Evolutionary conservation across 2,888 invertebrate genomes (phyloP).

Genomic region (Agapostemon virescens): DNA sequence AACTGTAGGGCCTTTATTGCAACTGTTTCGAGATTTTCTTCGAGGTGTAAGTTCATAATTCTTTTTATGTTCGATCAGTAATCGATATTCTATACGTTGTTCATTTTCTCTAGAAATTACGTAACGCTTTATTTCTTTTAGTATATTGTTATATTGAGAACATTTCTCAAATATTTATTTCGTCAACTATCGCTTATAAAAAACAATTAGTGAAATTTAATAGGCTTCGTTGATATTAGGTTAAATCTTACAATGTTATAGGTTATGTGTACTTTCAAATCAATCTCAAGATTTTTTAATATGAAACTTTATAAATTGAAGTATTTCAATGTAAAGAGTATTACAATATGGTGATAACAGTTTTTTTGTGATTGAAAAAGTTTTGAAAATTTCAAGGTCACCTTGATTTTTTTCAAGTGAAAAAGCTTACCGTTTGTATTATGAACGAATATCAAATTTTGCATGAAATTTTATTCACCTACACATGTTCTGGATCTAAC

Average conservation of each 20-base stretch:
- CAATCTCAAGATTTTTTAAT: neutral
- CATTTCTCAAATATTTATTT: neutral
- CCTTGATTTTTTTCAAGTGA: too few relatives aligned
- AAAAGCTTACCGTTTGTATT: too few relatives aligned
- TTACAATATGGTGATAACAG: too few relatives aligned
- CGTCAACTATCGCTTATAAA: neutral
- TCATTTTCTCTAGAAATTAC: conserved; percentile 34
- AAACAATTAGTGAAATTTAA: neutral
- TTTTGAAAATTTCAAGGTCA: too few relatives aligned
- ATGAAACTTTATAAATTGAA: too few relatives aligned
- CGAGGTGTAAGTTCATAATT: conserved; percentile 67
- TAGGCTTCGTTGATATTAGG: neutral
- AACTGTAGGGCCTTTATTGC: conserved; percentile 53
- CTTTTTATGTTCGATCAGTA: neutral
- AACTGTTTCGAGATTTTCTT: conserved; percentile 40
- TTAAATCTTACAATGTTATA: neutral
- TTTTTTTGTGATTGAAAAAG: too few relatives aligned
- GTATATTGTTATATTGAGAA: neutral
- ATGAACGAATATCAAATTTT: too few relatives aligned
- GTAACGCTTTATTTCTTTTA: conserved; percentile 7
- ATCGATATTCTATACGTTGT: neutral
- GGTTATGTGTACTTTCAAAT: conserved; percentile 1
- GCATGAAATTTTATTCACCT: too few relatives aligned
- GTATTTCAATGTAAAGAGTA: too few relatives aligned
- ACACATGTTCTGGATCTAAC: too few relatives aligned